Conservation (phyloP, 2,888 invertebrate genomes). For the Mythimna loreyi region DNA sequence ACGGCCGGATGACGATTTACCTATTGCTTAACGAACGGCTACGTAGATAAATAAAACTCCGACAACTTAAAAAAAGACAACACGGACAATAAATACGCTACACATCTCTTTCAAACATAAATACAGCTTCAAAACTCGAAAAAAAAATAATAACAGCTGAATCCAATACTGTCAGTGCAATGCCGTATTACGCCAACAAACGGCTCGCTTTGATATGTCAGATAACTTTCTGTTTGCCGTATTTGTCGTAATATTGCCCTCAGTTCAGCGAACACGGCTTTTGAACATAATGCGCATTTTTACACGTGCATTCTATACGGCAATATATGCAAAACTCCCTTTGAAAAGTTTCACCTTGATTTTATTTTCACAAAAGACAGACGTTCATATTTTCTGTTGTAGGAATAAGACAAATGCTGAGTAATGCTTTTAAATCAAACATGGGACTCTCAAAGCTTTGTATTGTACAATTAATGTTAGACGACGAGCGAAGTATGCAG, state of each 20-base stretch:
- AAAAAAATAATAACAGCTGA: constrained; percentile 45
- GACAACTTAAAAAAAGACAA: background rate
- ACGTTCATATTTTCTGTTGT: constrained; percentile 8
- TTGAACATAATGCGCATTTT: constrained; percentile 53
- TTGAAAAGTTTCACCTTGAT: constrained; percentile 40
- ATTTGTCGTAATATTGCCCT: constrained; percentile 45
- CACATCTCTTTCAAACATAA: background rate
- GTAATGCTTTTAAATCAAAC: constrained; percentile 13
- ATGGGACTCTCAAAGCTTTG: constrained; percentile 15
- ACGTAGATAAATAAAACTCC: too few relatives aligned
- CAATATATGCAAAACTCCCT: constrained; percentile 22
- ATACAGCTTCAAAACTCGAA: background rate
- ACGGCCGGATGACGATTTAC: too few relatives aligned
- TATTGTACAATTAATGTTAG: constrained; percentile 14
- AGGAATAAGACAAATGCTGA: constrained; percentile 4
- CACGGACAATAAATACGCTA: constrained; percentile 5
- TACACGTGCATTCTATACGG: constrained; percentile 36
- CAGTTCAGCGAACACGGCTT: constrained; percentile 41
- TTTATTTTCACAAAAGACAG: constrained; percentile 13
- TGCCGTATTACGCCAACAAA: constrained; percentile 42
- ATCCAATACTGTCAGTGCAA: constrained; percentile 60
- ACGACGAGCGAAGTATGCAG: background rate
- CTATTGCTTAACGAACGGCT: too few relatives aligned
- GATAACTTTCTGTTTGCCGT: constrained; percentile 51
- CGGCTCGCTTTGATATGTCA: constrained; percentile 57